Evolutionary conservation across 2,888 invertebrate genomes (phyloP).

Genomic region (Eristalis arbustorum): DNA sequence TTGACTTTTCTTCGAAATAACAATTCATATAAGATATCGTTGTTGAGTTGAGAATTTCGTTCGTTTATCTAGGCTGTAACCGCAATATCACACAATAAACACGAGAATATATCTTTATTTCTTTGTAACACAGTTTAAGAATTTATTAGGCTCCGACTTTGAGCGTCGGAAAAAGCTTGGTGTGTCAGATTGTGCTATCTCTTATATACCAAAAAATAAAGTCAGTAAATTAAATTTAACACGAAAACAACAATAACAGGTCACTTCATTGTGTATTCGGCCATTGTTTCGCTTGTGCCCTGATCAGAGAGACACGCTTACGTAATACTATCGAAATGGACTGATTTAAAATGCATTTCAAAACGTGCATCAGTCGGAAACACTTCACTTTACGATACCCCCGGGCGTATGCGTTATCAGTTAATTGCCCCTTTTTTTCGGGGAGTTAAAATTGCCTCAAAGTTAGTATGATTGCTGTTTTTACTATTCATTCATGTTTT

Average conservation of each 20-base stretch:
- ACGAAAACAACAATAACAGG: too few species aligned
- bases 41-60: neutral
- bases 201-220: neutral
- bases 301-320: too few species aligned
- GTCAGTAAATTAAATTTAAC: neutral
- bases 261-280: too few species aligned
- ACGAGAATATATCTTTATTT: neutral
- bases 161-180: neutral
- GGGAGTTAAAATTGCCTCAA: too few species aligned
- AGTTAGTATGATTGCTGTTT: too few species aligned
- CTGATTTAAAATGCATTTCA: neutral
- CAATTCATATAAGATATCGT: neutral
- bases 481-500: too few species aligned
- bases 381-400: neutral
- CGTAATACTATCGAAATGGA: neutral
- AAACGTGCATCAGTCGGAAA: neutral
- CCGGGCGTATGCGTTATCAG: neutral
- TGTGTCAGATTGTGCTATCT: constrained; percentile 13
- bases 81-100: neutral
- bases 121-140: neutral
- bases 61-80: neutral
- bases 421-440: neutral
- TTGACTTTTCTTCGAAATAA: neutral
- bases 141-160: constrained; percentile 11
- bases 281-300: too few species aligned